These are phyloP conservation scores for Macrotis lagotis DNA, from an alignment of 2,113 vertebrate species.

Conservation along the genomic window DNA sequence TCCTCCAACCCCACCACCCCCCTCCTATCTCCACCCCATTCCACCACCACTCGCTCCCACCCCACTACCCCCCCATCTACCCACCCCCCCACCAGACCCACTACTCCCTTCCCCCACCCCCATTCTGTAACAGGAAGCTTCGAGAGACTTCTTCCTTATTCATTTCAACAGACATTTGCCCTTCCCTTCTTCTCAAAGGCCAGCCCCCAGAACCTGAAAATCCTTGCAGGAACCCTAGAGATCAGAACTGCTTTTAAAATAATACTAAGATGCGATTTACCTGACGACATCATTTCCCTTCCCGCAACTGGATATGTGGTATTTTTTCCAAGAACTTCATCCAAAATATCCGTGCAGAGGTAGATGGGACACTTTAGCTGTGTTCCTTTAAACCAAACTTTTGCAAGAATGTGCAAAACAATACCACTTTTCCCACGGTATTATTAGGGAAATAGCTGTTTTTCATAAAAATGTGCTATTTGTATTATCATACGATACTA, in stretches of 20 bases:
- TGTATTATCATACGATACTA: background rate
- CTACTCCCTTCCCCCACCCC: no score
- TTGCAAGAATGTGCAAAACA: background rate
- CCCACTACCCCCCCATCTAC: no score
- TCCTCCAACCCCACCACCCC: no score
- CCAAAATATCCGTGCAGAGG: background rate
- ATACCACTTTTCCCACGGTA: background rate
- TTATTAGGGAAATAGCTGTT: background rate
- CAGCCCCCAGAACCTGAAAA: background rate
- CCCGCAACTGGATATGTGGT: background rate
- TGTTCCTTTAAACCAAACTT: background rate
- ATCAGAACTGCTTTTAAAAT: background rate
- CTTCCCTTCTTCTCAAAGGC: background rate
- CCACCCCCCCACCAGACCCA: no score
- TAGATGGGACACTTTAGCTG: background rate
- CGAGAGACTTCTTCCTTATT: background rate
- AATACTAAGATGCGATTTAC: background rate
- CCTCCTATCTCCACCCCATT: no score
- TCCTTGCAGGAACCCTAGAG: background rate
- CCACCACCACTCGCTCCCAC: no score
- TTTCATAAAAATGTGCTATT: background rate
- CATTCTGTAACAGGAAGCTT: background rate
- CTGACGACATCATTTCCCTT: background rate
- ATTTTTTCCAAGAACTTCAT: background rate
- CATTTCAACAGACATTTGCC: background rate